Conservation (phyloP, 2,888 invertebrate genomes). For the Halictus ligatus region DNA sequence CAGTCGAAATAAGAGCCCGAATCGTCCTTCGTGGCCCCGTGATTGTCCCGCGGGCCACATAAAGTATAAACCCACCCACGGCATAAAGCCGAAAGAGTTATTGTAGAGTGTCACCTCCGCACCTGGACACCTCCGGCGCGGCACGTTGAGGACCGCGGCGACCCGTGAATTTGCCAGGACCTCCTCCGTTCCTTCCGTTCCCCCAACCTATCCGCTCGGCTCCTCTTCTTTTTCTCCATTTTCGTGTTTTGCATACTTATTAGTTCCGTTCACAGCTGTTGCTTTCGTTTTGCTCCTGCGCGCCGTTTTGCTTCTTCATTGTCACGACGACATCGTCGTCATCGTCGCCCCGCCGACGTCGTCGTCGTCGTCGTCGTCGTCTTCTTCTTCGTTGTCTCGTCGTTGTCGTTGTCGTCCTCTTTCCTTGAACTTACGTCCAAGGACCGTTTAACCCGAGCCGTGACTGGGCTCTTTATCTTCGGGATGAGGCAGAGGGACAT, state of each 20-base stretch:
- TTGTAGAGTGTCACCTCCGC: constrained; percentile 79
- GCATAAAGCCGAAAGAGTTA: constrained; percentile 81
- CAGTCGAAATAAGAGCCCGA: constrained; percentile 76
- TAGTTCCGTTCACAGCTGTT: constrained; percentile 30
- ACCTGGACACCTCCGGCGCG: constrained; percentile 72
- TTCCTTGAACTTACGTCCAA: neutral
- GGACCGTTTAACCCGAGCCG: constrained; percentile 11
- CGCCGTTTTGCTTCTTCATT: constrained; percentile 26
- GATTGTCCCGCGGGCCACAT: constrained; percentile 78
- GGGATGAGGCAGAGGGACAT: constrained; percentile 10
- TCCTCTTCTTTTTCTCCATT: constrained; percentile 24
- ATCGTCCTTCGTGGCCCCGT: constrained; percentile 72
- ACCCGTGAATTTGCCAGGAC: constrained; percentile 68
- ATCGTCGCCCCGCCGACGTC: constrained; percentile 1
- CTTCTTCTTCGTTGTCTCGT: constrained; percentile 8
- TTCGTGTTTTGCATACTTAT: constrained; percentile 52
- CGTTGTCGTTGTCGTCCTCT: constrained; percentile 10
- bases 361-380: constrained; percentile 19
- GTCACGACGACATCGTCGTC: constrained; percentile 17
- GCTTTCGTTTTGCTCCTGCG: constrained; percentile 18
- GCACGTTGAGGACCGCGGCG: constrained; percentile 50
- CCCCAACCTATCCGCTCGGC: neutral
- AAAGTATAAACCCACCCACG: constrained; percentile 81
- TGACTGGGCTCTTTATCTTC: constrained; percentile 16
- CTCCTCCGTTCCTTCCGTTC: constrained; percentile 14